Conservation (phyloP, 2,797 vertebrate species). For the Ctenosaura bakeri region DNA sequence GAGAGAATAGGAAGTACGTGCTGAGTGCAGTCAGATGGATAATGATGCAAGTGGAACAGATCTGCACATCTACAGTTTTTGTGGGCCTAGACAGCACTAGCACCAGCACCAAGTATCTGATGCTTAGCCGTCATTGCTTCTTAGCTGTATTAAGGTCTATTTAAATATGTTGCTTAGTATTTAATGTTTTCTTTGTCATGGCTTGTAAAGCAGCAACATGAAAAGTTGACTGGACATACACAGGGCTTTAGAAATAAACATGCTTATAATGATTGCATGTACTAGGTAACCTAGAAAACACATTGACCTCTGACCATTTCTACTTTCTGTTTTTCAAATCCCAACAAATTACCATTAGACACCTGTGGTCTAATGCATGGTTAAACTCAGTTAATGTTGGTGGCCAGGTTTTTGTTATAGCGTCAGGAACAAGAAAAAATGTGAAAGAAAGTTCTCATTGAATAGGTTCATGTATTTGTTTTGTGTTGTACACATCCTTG, state of each 20-base stretch:
- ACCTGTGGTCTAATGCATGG: not conserved
- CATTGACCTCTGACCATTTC: not conserved
- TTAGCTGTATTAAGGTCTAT: not conserved
- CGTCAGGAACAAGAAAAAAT: not conserved
- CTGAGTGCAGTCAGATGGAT: not conserved
- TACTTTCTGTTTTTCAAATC: not conserved
- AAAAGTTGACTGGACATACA: not conserved
- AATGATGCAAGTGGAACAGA: not conserved
- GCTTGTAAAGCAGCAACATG: not conserved
- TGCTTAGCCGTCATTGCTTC: no score
- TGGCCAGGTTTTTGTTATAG: not conserved
- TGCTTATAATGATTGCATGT: not conserved
- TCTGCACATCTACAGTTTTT: not conserved
- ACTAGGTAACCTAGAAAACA: not conserved
- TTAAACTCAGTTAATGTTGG: not conserved
- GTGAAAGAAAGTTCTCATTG: not conserved
- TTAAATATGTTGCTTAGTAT: not conserved
- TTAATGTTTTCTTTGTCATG: not conserved
- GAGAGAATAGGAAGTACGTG: not conserved
- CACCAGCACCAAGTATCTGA: not conserved
- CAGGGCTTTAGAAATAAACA: not conserved
- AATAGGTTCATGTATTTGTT: not conserved
- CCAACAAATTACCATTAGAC: not conserved
- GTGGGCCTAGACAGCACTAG: not conserved
- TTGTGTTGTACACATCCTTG: not conserved